phyloP scores from a whole-genome alignment of 2,888 invertebrate species.

The Lissocephala sabroskyi region DNA sequence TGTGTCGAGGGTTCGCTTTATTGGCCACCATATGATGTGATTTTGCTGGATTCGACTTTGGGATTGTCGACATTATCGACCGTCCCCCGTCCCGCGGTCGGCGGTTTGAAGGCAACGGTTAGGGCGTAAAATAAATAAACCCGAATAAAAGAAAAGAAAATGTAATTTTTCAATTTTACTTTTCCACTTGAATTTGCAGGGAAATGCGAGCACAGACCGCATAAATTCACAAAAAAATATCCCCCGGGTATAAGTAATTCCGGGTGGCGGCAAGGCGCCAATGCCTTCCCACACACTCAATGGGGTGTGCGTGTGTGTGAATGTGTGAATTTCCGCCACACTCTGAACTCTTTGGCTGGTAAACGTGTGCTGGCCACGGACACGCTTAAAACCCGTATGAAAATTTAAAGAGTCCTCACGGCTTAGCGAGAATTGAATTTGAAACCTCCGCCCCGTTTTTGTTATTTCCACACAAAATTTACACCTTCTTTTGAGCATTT shows the following conservation, averaged over 20 bases:
- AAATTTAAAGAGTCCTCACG: constrained; percentile 12
- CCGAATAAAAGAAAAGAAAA: constrained; percentile 9
- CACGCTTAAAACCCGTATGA: constrained; percentile 7
- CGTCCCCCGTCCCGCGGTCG: no score
- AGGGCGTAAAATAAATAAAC: no score
- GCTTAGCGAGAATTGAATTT: constrained; percentile 14
- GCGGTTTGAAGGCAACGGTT: no score
- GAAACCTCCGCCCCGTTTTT: constrained; percentile 12
- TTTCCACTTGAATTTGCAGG: constrained; percentile 19
- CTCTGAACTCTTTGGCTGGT: no score
- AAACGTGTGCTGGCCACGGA: no score
- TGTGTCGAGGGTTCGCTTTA: no score
- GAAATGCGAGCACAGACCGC: constrained; percentile 13
- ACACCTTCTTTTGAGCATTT: constrained; percentile 17
- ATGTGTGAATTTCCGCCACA: no score
- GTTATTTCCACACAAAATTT: constrained; percentile 18
- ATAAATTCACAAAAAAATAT: constrained; percentile 15
- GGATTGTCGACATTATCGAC: no score
- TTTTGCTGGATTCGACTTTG: no score
- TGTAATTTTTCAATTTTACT: constrained; percentile 20
- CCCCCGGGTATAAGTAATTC: constrained; percentile 17
- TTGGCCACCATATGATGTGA: no score
- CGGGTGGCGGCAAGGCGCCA: constrained; percentile 2
- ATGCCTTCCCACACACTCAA: no score
- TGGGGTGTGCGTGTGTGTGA: no score